These are phyloP conservation scores for Heliconius aoede DNA, from an alignment of 2,888 invertebrate genomes.

Conservation along the genomic window DNA sequence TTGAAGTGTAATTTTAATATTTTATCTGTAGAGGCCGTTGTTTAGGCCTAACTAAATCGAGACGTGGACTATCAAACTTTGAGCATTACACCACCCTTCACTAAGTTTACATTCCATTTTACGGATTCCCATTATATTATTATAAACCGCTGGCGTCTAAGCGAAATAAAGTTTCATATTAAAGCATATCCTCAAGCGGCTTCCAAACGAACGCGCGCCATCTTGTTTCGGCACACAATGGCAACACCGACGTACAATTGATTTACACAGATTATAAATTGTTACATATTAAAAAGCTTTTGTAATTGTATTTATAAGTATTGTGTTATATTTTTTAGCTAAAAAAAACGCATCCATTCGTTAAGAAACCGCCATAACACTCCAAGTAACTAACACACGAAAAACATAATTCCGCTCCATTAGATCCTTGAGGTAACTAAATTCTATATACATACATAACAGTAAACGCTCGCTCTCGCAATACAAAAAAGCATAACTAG, in stretches of 20 bases:
- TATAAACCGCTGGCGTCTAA: constrained; percentile 64
- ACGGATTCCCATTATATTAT: constrained; percentile 60
- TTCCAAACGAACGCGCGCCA: constrained; percentile 61
- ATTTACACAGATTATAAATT: constrained; percentile 44
- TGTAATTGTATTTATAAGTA: constrained; percentile 42
- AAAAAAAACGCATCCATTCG: constrained; percentile 48
- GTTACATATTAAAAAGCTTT: constrained; percentile 38
- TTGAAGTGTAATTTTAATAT: constrained; percentile 3
- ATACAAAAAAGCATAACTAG: constrained; percentile 62
- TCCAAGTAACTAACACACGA: constrained; percentile 64
- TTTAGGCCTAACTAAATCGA: constrained; percentile 57
- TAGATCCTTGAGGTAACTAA: constrained; percentile 80
- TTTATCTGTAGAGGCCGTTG: constrained; percentile 25
- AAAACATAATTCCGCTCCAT: constrained; percentile 69
- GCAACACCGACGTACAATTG: constrained; percentile 32
- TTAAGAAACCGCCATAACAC: constrained; percentile 63
- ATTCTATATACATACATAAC: constrained; percentile 81
- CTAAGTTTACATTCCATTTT: constrained; percentile 64
- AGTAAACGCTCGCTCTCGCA: constrained; percentile 62
- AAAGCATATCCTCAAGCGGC: constrained; percentile 64
- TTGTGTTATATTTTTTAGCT: constrained; percentile 38
- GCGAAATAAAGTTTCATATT: constrained; percentile 64
- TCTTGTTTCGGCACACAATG: constrained; percentile 44
- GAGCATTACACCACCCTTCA: constrained; percentile 71
- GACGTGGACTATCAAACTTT: constrained; percentile 67